Conservation (phyloP, 2,797 vertebrate genomes). For the Chelonia mydas region DNA sequence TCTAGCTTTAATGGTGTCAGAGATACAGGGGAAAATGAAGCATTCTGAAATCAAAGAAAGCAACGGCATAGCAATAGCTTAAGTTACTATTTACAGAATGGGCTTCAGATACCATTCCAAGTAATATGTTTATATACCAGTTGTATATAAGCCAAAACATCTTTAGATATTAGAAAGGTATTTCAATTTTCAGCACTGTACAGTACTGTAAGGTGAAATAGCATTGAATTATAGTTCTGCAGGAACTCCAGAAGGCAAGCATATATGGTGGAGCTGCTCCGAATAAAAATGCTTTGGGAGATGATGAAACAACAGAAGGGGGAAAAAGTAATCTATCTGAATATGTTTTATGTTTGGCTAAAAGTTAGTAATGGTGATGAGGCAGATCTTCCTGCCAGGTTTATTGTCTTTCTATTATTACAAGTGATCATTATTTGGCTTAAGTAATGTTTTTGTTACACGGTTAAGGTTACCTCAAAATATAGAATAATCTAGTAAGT, state of each 20-base stretch:
- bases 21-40: constrained; percentile 20
- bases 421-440: neutral
- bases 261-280: rapidly evolving
- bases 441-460: neutral
- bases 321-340: neutral
- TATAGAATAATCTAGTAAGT: neutral
- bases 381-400: neutral
- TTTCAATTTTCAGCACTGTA: neutral
- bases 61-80: neutral
- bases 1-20: neutral
- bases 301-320: neutral
- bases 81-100: neutral
- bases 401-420: neutral
- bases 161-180: neutral
- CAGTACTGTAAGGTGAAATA: neutral
- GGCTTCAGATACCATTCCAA: neutral
- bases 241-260: neutral
- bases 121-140: rapidly evolving
- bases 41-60: neutral
- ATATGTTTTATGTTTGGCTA: neutral
- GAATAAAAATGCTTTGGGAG: neutral
- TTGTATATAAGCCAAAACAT: neutral
- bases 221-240: neutral
- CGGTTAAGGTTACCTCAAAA: neutral
- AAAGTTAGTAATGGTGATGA: neutral